phyloP scores from a whole-genome alignment of 2,113 vertebrate species.

The Canis aureus region DNA sequence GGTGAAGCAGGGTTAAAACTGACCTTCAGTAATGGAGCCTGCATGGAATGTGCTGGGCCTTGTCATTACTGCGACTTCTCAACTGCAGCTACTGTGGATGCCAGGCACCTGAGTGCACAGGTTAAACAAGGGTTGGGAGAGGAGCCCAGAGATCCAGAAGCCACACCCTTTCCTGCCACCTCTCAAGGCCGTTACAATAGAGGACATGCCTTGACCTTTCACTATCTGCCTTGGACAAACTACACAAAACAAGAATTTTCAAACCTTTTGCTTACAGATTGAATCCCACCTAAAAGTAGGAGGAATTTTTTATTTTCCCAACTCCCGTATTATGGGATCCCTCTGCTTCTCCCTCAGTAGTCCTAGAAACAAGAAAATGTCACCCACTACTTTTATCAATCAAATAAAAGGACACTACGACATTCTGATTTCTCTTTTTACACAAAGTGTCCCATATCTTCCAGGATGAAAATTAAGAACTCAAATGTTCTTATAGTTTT shows the following conservation, averaged over 20 bases:
- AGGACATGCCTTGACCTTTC: rapidly evolving
- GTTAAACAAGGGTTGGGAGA: too few relatives aligned
- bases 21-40: not conserved
- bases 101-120: not conserved
- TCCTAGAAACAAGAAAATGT: not conserved
- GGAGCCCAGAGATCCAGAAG: not conserved
- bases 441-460: not conserved
- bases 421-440: not conserved
- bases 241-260: not conserved
- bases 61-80: not conserved
- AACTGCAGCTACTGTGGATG: not conserved
- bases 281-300: not conserved
- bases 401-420: not conserved
- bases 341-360: not conserved
- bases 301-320: not conserved
- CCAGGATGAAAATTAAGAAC: conserved; percentile 14
- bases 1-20: not conserved
- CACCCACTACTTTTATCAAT: not conserved
- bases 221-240: not conserved
- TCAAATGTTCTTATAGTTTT: not conserved
- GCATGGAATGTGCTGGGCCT: too few relatives aligned
- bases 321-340: not conserved
- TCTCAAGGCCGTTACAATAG: not conserved
- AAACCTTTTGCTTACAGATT: not conserved
- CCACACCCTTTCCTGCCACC: too few relatives aligned